phyloP scores from a whole-genome alignment of 2,888 invertebrate species.

The Lasioglossum zephyrum region DNA sequence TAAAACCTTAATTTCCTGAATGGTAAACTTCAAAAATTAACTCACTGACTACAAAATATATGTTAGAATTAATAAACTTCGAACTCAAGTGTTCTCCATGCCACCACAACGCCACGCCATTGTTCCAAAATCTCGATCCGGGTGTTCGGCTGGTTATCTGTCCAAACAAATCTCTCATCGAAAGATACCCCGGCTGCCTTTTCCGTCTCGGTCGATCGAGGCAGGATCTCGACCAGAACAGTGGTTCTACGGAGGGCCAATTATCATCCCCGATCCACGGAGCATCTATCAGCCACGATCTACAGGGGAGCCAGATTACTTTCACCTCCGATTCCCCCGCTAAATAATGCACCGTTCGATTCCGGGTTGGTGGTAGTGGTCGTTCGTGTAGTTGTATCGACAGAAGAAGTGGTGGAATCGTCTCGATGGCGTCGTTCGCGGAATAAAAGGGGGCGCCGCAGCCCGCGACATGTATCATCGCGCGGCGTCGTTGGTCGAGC shows the following conservation, averaged over 20 bases:
- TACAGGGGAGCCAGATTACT: conserved; percentile 48
- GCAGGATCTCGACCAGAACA: neutral
- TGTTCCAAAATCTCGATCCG: neutral
- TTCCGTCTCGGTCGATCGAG: neutral
- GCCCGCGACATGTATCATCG: conserved; percentile 56
- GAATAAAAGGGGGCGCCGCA: conserved; percentile 7
- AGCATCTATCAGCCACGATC: conserved; percentile 42
- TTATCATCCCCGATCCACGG: conserved; percentile 37
- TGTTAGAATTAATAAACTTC: neutral
- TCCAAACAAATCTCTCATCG: neutral
- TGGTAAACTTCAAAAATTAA: too few species aligned
- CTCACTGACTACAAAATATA: too few species aligned
- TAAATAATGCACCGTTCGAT: conserved; percentile 72
- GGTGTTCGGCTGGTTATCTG: neutral
- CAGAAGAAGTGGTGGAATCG: conserved; percentile 3
- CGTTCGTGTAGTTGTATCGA: neutral
- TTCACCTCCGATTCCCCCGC: conserved; percentile 40
- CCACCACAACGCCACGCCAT: neutral
- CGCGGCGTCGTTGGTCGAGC: conserved; percentile 46
- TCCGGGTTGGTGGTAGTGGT: conserved; percentile 8
- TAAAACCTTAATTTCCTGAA: too few species aligned
- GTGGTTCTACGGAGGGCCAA: conserved; percentile 17
- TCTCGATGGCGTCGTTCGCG: neutral
- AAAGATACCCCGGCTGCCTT: neutral
- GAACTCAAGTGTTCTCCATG: neutral